These are phyloP conservation scores for Leptopterna dolabrata DNA, from an alignment of 2,888 invertebrate genomes.

Conservation along the genomic window DNA sequence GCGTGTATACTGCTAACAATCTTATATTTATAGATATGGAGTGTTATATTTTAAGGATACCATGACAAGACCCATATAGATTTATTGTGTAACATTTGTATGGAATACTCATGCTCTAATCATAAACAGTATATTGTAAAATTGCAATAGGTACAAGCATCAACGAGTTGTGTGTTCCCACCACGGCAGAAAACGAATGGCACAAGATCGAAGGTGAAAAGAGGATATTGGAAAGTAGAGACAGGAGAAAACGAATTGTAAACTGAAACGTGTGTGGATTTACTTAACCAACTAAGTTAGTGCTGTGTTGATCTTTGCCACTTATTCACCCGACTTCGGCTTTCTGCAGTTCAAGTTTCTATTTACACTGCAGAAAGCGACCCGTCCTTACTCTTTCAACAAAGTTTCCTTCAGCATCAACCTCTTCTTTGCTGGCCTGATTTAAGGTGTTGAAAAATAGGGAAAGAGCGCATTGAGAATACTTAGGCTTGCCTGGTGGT, in stretches of 20 bases:
- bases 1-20: no score
- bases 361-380: not conserved
- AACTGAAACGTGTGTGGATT: constrained; percentile 26
- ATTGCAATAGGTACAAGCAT: no score
- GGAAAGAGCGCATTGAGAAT: no score
- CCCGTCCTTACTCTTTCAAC: not conserved
- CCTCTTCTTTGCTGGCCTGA: not conserved
- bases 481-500: no score
- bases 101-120: no score
- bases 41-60: no score
- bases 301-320: constrained; percentile 8
- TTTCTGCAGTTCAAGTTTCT: constrained; percentile 20
- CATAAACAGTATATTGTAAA: no score
- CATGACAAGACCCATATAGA: no score
- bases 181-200: not conserved
- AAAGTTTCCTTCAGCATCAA: not conserved
- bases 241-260: not conserved
- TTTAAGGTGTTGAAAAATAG: not conserved
- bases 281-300: constrained; percentile 23
- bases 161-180: no score
- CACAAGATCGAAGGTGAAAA: not conserved
- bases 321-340: not conserved
- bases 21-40: no score
- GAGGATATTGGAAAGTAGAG: not conserved
- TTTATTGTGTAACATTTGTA: no score